Conservation (phyloP, 2,888 invertebrate species). For the Lucinisca nassula region DNA sequence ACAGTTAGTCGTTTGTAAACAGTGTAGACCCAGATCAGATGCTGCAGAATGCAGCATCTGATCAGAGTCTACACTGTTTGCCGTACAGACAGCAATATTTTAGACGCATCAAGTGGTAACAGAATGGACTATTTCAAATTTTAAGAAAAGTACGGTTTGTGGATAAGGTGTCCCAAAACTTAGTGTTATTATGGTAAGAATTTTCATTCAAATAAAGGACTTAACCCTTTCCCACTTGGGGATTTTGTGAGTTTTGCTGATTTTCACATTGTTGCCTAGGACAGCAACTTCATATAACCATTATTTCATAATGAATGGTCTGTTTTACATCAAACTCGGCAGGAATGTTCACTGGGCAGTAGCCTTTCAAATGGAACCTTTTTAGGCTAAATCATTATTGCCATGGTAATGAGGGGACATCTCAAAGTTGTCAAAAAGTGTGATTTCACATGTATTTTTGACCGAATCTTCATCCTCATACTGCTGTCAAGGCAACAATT, state of each 20-base stretch:
- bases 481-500: too few species aligned
- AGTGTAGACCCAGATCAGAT: not conserved
- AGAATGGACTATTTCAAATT: not conserved
- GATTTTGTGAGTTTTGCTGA: not conserved
- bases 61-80: not conserved
- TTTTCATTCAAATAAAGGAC: not conserved
- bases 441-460: too few species aligned
- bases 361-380: too few species aligned
- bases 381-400: too few species aligned
- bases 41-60: too few species aligned
- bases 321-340: too few species aligned
- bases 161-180: not conserved
- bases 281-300: not conserved
- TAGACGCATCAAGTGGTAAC: not conserved
- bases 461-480: too few species aligned
- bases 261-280: not conserved
- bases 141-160: not conserved
- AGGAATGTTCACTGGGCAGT: too few species aligned
- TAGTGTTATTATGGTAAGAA: not conserved
- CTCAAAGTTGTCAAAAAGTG: too few species aligned
- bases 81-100: too few species aligned
- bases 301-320: too few species aligned
- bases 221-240: not conserved
- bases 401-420: too few species aligned
- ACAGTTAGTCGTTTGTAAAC: not conserved